Base-by-base conservation (phyloP, 2,888 invertebrate species). In the Rotaria socialis region DNA sequence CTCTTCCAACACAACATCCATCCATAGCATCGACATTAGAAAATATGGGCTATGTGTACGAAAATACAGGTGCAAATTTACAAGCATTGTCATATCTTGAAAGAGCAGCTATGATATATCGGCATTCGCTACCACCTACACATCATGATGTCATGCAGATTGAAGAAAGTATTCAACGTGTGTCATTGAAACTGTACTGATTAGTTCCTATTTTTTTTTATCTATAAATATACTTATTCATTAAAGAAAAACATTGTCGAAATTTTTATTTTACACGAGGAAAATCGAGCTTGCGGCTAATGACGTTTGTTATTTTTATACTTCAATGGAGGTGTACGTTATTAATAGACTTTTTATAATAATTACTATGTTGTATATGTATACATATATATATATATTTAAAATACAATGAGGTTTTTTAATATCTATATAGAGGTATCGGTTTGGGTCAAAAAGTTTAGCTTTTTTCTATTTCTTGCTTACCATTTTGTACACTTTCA, bases 1-100 rank as follows among this genome's bases (percentile, higher is more conserved):
- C 80, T n/a, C 80, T 80, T 80, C 47, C 47, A 80, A 24, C 80
- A 6, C 6, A 43, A 14, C 80, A 80, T 80, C 80, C 80, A 47
- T 80, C 80, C 4, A 80, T 80, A 24, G 80, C 80, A 14, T 47
- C 80, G 11, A 80, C 80, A 80, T 47, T 47, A 5, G 47, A 80
- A 80, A 80, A 80, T 80, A 80, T 80, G 43, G 80, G 80, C 24
- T 80, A 47, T 47, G 80, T 80, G 2, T 47, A 80, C n/a, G 80
- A 80, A n/a, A 80, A 80, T 47, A 43, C 24, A 80, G n/a, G 16
- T 10, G 47, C 43, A 14, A 14, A 80, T 43, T 24, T 47, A 24
- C 47, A 47, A 47, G 80, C 80, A 80, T n/a, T 80, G 24, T 43
- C 43, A 43, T 80, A 80, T 47, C 47, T 80, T 47, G 24, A 80